Percentiles rank a stretch among this genome's conserved stretches.
phyloP scores from a whole-genome alignment of 2,888 invertebrate genomes.

The Lydus trimaculatus region DNA sequence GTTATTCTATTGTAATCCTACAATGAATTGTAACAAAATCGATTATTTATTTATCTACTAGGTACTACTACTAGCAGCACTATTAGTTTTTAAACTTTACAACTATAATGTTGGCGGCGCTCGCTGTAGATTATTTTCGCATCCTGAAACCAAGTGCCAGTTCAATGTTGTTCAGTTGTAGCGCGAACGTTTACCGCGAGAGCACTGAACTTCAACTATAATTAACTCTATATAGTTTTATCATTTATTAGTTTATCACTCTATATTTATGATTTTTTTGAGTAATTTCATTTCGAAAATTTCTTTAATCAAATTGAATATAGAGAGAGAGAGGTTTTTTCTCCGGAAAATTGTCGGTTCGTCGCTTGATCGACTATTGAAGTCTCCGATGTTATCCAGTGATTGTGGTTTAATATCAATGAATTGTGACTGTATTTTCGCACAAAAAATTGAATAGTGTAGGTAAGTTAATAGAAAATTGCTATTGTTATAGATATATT shows the following conservation, averaged over 20 bases:
- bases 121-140: slow-evolving; percentile 23
- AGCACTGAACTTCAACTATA: slow-evolving; percentile 27
- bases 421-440: background rate
- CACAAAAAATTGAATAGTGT: background rate
- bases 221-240: background rate
- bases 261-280: background rate
- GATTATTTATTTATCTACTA: background rate
- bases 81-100: slow-evolving; percentile 7
- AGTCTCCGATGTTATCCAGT: slow-evolving; percentile 9
- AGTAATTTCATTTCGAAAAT: slow-evolving; percentile 16
- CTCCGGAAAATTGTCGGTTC: slow-evolving; percentile 19
- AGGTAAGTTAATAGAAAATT: background rate
- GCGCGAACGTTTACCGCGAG: slow-evolving; percentile 22
- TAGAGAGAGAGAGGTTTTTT: no score
- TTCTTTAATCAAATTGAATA: slow-evolving; percentile 7
- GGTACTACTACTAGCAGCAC: background rate
- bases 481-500: background rate
- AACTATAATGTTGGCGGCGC: slow-evolving; percentile 17
- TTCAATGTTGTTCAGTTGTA: slow-evolving; percentile 17
- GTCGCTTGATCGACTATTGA: slow-evolving; percentile 24
- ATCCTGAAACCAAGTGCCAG: slow-evolving; percentile 12
- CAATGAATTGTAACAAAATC: background rate
- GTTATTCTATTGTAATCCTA: background rate
- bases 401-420: background rate
- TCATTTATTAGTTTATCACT: background rate